phyloP scores from a whole-genome alignment of 2,888 invertebrate species.

The Aphidius colemani region DNA sequence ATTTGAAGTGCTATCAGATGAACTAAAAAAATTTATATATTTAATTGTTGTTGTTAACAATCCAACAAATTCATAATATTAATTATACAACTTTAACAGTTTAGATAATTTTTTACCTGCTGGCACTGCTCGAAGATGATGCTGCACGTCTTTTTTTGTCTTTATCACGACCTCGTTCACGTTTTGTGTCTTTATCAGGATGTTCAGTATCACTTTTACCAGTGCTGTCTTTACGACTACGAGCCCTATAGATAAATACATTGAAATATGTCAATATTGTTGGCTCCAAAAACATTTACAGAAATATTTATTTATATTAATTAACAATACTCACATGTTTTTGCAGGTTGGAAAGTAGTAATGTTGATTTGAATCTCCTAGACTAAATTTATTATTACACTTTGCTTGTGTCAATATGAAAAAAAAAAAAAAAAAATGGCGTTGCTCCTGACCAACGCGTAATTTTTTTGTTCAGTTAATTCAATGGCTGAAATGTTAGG shows the following conservation, averaged over 20 bases:
- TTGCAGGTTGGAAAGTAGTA: too few relatives aligned
- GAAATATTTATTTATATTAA: not conserved
- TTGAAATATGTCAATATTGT: not conserved
- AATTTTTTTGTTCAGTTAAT: too few relatives aligned
- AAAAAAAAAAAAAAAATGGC: too few relatives aligned
- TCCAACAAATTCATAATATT: too few relatives aligned
- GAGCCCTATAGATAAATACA: constrained; percentile 66
- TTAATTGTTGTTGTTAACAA: too few relatives aligned
- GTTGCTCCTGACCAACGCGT: too few relatives aligned
- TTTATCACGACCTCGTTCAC: constrained; percentile 65
- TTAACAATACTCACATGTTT: constrained; percentile 13
- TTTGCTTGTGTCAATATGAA: not conserved
- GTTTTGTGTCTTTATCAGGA: constrained; percentile 76
- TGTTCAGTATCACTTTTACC: constrained; percentile 66
- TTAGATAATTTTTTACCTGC: constrained; percentile 65
- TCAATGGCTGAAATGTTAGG: too few relatives aligned
- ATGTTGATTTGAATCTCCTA: not conserved
- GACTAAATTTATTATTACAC: not conserved
- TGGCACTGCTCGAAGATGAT: constrained; percentile 80
- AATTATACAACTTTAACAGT: too few relatives aligned
- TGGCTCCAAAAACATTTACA: not conserved
- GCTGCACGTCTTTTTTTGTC: constrained; percentile 75
- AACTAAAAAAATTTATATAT: constrained; percentile 59
- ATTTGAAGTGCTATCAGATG: constrained; percentile 78
- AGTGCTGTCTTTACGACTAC: constrained; percentile 68